Conservation (phyloP, 37 sponge, comb jelly and placozoan genomes). For the Cliona cf. orientalis region DNA sequence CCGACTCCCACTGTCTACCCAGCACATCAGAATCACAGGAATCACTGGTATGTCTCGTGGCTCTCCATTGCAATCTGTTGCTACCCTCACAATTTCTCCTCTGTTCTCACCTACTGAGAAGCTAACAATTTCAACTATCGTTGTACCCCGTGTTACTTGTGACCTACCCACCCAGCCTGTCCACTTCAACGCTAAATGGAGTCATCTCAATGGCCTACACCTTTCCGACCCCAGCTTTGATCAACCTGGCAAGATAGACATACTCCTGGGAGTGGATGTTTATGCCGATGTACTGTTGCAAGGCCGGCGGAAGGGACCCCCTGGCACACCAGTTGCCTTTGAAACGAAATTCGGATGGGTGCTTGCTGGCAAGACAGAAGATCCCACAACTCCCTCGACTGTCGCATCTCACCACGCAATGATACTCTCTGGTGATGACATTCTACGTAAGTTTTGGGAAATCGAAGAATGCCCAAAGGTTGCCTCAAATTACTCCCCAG, state of each 20-base stretch:
- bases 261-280: slow-evolving; percentile 36
- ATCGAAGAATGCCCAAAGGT: slow-evolving; percentile 49
- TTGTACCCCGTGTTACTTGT: slow-evolving; percentile 41
- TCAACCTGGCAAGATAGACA: slow-evolving; percentile 21
- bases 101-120: slow-evolving; percentile 6
- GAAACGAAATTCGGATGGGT: slow-evolving; percentile 58
- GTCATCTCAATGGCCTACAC: slow-evolving; percentile 21
- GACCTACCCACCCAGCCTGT: slow-evolving; percentile 28
- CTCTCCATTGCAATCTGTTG: slow-evolving; percentile 24
- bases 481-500: slow-evolving; percentile 28
- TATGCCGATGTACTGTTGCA: slow-evolving; percentile 34
- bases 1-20: slow-evolving; percentile 4
- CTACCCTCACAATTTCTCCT: slow-evolving; percentile 16
- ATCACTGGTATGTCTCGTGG: slow-evolving; percentile 30
- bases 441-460: slow-evolving; percentile 58
- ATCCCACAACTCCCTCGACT: background rate
- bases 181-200: slow-evolving; percentile 5
- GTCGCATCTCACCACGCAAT: slow-evolving; percentile 19
- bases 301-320: slow-evolving; percentile 51
- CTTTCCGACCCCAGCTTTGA: slow-evolving; percentile 27
- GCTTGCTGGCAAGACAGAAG: slow-evolving; percentile 27
- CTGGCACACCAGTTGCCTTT: slow-evolving; percentile 38
- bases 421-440: slow-evolving; percentile 26
- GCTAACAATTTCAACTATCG: slow-evolving; percentile 8
- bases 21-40: slow-evolving; percentile 12